A percentile compares a stretch with the other conserved stretches of the same genome.
These are phyloP conservation scores for Listrodromus nycthemerus DNA, from an alignment of 2,888 invertebrate species.

Conservation along the genomic window DNA sequence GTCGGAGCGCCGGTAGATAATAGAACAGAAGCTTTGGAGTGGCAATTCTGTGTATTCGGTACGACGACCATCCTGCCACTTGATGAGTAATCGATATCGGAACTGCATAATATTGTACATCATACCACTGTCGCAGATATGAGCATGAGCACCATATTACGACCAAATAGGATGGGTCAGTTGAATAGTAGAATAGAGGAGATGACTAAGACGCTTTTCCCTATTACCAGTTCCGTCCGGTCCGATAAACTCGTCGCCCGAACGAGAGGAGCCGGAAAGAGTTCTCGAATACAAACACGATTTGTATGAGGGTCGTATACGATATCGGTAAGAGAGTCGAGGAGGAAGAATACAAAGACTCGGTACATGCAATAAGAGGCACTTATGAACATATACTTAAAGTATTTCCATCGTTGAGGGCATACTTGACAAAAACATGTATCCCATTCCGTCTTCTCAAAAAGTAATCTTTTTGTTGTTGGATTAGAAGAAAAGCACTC, in stretches of 20 bases:
- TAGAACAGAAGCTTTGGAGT: slow-evolving; percentile 9
- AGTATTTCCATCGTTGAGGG: background rate
- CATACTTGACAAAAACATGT: background rate
- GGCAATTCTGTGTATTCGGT: slow-evolving; percentile 23
- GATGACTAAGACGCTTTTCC: background rate
- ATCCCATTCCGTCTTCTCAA: background rate
- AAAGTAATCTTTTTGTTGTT: background rate
- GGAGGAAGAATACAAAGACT: background rate
- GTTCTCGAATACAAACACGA: background rate
- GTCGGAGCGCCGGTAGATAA: background rate
- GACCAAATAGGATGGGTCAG: background rate
- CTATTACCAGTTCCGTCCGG: background rate
- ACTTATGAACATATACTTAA: background rate
- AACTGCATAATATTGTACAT: background rate
- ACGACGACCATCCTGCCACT: slow-evolving; percentile 10
- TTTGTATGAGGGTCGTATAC: background rate
- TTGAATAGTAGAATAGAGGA: background rate
- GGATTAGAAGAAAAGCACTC: slow-evolving; percentile 9
- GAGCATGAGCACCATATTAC: background rate
- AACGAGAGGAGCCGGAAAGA: background rate
- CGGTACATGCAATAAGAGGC: background rate
- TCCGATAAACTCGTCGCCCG: background rate
- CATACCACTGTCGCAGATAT: background rate
- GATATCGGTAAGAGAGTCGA: too few species aligned
- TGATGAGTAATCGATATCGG: slow-evolving; percentile 46